phyloP scores from a whole-genome alignment of 35 echinoderm and acorn worm genomes.

The Apostichopus japonicus region DNA sequence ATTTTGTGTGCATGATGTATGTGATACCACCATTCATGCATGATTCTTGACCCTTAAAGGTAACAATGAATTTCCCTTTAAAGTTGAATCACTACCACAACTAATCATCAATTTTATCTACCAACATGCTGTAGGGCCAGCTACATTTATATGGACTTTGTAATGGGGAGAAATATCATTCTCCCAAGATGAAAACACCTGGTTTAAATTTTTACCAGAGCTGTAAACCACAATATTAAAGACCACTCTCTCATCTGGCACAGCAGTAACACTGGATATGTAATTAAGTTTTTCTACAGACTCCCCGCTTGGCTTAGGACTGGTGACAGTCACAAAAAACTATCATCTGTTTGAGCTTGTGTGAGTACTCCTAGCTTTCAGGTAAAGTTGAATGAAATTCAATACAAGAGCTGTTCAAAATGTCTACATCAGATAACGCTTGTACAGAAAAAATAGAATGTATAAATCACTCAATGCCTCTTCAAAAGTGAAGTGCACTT shows the following conservation, averaged over 20 bases:
- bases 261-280: neutral
- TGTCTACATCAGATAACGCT: slow-evolving; percentile 15
- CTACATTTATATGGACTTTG: neutral
- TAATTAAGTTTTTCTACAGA: neutral
- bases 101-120: slow-evolving; percentile 1
- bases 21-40: too few relatives aligned
- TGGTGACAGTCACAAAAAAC: neutral
- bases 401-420: neutral
- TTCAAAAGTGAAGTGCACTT: too few relatives aligned
- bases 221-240: neutral
- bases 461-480: too few relatives aligned
- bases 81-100: neutral
- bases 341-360: neutral
- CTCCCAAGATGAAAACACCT: slow-evolving; percentile 14
- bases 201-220: neutral
- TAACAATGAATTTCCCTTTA: neutral
- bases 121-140: neutral
- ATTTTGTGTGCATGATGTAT: too few relatives aligned
- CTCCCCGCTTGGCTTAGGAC: neutral
- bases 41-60: too few relatives aligned
- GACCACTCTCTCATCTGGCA: slow-evolving; percentile 5
- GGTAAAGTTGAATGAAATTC: neutral
- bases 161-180: neutral
- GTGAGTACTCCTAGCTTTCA: neutral
- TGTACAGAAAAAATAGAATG: neutral